Percentiles rank a stretch among this genome's conserved stretches.
These are phyloP conservation scores for Noctuana brunneofusca DNA, from an alignment of 2,888 invertebrate genomes.

Conservation along the genomic window DNA sequence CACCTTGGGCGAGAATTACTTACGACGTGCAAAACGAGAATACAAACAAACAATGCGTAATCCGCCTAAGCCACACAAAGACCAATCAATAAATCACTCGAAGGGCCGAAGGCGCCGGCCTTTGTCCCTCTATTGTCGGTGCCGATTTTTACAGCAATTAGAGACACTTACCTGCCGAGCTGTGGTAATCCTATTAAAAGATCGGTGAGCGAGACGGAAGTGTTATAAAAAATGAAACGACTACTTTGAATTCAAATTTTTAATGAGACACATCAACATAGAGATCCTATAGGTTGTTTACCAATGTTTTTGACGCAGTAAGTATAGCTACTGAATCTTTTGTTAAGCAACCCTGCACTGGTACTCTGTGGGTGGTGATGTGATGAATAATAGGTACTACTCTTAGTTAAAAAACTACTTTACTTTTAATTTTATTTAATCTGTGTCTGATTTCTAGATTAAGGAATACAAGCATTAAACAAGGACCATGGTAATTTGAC, in stretches of 20 bases:
- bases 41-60: constrained; percentile 72
- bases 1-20: neutral
- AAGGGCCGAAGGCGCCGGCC: constrained; percentile 69
- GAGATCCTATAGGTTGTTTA: neutral
- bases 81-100: constrained; percentile 80
- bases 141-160: constrained; percentile 81
- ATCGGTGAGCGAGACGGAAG: constrained; percentile 43
- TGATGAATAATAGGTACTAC: no score
- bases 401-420: no score
- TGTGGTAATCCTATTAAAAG: constrained; percentile 74
- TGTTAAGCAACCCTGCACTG: no score
- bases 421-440: no score
- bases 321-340: neutral
- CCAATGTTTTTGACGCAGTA: neutral
- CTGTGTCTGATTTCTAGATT: no score
- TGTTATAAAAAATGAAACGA: constrained; percentile 29
- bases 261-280: neutral
- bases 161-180: constrained; percentile 78
- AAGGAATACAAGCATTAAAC: no score
- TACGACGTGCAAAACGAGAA: constrained; percentile 54
- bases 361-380: neutral
- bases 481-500: no score
- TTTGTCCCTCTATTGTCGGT: constrained; percentile 70
- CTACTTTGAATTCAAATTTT: neutral
- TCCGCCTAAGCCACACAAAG: constrained; percentile 67